Evolutionary conservation across 2,113 vertebrate genomes (phyloP).

Genomic region (Okapia johnstoni): DNA sequence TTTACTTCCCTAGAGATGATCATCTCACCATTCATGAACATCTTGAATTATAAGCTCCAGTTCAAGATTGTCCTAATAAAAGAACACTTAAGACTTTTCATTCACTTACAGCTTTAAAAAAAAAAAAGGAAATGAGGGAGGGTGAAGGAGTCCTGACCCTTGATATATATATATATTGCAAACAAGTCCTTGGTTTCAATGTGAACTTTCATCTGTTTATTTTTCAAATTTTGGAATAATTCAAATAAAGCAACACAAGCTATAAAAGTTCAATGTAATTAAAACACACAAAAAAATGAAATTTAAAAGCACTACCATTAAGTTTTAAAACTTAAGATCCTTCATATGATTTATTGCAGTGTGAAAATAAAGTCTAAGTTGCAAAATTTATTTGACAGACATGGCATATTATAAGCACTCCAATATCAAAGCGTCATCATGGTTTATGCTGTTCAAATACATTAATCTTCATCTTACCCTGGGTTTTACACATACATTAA

Average conservation of each 20-base stretch:
- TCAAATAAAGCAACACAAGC: not conserved
- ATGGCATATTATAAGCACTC: constrained; percentile 29
- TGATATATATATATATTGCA: not conserved
- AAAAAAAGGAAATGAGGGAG: not conserved
- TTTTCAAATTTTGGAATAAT: constrained; percentile 38
- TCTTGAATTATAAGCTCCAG: not conserved
- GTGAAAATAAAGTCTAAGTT: constrained; percentile 48
- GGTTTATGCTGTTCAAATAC: constrained; percentile 48
- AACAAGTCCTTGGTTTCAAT: not conserved
- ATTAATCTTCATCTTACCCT: constrained; percentile 58
- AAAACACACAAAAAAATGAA: constrained; percentile 26
- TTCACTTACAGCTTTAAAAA: not conserved
- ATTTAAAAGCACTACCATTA: constrained; percentile 31
- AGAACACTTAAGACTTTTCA: not conserved
- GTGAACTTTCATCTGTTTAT: not conserved
- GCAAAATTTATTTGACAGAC: constrained; percentile 64
- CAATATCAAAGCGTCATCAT: constrained; percentile 49
- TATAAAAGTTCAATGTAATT: constrained; percentile 11
- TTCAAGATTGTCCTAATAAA: constrained; percentile 15
- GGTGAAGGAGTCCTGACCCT: not conserved
- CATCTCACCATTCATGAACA: constrained; percentile 9
- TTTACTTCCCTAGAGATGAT: not conserved
- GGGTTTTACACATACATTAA: constrained; percentile 21
- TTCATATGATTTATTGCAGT: constrained; percentile 50
- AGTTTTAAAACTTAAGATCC: constrained; percentile 30